Conservation (phyloP, 2,888 invertebrate species). For the Synanthedon myopaeformis region DNA sequence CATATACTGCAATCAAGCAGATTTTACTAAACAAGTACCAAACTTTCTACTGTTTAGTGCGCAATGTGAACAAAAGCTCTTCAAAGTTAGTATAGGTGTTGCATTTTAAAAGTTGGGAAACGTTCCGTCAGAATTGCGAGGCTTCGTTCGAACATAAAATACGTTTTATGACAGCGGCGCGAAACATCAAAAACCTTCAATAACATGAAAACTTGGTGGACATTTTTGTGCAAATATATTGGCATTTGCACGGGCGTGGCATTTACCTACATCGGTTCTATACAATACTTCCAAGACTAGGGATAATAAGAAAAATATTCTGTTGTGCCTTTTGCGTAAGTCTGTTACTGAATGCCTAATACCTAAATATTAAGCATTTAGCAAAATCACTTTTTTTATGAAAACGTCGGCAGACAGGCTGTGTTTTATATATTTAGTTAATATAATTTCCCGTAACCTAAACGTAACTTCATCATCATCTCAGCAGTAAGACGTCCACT, state of each 20-base stretch:
- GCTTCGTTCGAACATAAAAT: slow-evolving; percentile 53
- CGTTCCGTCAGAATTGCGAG: slow-evolving; percentile 40
- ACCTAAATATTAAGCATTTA: no score
- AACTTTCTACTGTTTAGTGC: slow-evolving; percentile 57
- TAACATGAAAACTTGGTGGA: slow-evolving; percentile 42
- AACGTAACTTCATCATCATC: no score
- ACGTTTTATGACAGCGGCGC: slow-evolving; percentile 57
- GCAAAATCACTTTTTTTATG: no score
- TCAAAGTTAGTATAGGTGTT: slow-evolving; percentile 24
- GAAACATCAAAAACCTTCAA: slow-evolving; percentile 54
- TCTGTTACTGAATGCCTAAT: no score
- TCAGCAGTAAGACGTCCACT: no score
- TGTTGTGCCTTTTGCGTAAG: background rate
- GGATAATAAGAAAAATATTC: slow-evolving; percentile 6
- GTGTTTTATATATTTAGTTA: no score
- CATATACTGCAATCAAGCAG: no score
- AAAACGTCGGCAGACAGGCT: no score
- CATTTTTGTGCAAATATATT: slow-evolving; percentile 28
- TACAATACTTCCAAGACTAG: background rate
- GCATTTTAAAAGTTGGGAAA: slow-evolving; percentile 51
- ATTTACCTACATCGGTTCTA: no score
- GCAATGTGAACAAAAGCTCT: slow-evolving; percentile 41
- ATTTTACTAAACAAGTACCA: no score
- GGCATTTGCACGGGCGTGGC: slow-evolving; percentile 20
- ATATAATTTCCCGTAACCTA: no score